Base-by-base conservation (phyloP, 1,140 invertebrate species). In the Colletes gigas region DNA sequence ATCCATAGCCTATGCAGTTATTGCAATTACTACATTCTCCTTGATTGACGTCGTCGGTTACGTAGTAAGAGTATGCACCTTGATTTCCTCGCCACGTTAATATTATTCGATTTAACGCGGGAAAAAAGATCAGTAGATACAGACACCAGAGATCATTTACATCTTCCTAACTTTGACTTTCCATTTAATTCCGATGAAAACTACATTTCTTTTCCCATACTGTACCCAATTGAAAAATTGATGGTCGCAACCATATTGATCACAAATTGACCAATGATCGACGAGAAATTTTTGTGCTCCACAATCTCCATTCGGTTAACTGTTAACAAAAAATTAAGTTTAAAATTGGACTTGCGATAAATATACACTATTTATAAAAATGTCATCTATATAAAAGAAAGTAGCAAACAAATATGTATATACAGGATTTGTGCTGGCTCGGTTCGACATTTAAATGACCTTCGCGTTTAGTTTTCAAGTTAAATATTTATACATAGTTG, bases 1-100 rank as follows among this genome's bases (percentile, higher is more conserved):
- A 52, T 54, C 47, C 19, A n/a, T 17, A 14, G 17, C 14, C 44
- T 19, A 21, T 50, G 21, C 50, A 10, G 52, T 60, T 66, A 73
- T 66, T 74, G 55, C 19, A 80, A 74, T 80, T 66, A 80, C 44
- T 59, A 80, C 78, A 80, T 80, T 80, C 78, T 74, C 70, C 62
- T 59, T 74, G 70, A 80, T 74, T 80, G 78, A 80, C 78, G 78
- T 80, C 78, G 78, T 44, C 14, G 55, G 21, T 66, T 80, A 66
- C 62, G 78, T 74, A 66, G 70, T 19, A 63, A 65, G 10, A 80
- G 50, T 57, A 74, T 66, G 62, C 19, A 67, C 78, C 62, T 80
- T 74, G 71, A 80, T 74, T 74, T 66, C 70, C 54, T 50, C 19
- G 41, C 15, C 6, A 14, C n/a, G 41, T 60, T 72, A n/a, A 47